Evolutionary conservation across 2,113 vertebrate species (phyloP).

Genomic region (Bubalus kerabau): DNA sequence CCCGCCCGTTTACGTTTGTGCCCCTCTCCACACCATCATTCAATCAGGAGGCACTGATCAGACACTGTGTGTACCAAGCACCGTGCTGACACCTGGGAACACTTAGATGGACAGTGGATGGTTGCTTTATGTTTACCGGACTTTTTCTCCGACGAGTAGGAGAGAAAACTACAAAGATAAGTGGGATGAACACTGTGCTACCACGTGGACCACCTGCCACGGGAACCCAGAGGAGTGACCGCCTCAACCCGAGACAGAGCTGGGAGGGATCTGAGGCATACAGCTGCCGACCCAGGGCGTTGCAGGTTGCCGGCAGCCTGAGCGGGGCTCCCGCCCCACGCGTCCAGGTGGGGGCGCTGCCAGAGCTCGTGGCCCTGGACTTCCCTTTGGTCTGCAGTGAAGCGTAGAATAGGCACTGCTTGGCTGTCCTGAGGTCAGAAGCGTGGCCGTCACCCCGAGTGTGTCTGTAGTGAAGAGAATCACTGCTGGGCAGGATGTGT

Average conservation of each 20-base stretch:
- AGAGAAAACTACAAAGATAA: background rate
- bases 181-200: too few relatives aligned
- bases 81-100: background rate
- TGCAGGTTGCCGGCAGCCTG: background rate
- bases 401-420: background rate
- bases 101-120: background rate
- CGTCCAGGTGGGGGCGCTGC: background rate
- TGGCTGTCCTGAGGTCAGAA: background rate
- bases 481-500: background rate
- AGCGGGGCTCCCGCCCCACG: background rate
- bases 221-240: background rate
- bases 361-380: background rate
- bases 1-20: accelerated
- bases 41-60: background rate
- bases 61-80: background rate
- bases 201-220: accelerated
- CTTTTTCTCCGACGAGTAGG: background rate
- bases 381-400: background rate
- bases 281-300: background rate
- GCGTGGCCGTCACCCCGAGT: background rate
- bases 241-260: background rate
- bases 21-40: background rate
- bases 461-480: background rate
- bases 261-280: background rate
- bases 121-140: background rate